Evolutionary conservation across 2,888 invertebrate genomes (phyloP).

Genomic region (Psococerastis gibbosa): DNA sequence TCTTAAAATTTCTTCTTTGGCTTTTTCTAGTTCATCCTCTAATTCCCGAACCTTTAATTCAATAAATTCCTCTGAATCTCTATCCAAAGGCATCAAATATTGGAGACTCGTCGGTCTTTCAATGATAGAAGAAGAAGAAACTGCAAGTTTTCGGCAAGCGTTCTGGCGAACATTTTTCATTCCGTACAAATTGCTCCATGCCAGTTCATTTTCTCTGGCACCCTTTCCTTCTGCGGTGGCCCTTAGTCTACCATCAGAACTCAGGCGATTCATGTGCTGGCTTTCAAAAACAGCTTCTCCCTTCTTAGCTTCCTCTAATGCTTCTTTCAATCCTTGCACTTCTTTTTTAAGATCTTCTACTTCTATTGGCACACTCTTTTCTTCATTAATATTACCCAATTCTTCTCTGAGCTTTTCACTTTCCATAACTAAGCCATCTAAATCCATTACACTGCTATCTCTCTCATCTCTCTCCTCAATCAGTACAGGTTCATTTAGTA

Average conservation of each 20-base stretch:
- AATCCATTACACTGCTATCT: neutral
- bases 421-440: constrained; percentile 1
- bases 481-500: neutral
- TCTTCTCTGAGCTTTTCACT: constrained; percentile 6
- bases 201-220: constrained; percentile 2
- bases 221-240: neutral
- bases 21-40: constrained; percentile 5
- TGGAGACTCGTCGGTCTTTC: neutral
- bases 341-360: neutral
- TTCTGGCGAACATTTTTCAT: neutral
- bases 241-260: too few species aligned
- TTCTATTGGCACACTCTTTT: constrained; percentile 8
- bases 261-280: constrained; percentile 11
- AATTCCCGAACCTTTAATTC: neutral
- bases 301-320: neutral
- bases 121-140: too few species aligned
- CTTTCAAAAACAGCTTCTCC: constrained; percentile 12
- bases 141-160: neutral
- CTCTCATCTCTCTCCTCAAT: neutral
- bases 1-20: constrained; percentile 7
- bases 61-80: neutral
- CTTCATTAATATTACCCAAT: constrained; percentile 8
- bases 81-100: neutral
- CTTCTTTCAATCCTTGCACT: neutral
- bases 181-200: constrained; percentile 6